Base-by-base conservation (phyloP, 1,140 invertebrate species). In the Cydia strobilella region DNA sequence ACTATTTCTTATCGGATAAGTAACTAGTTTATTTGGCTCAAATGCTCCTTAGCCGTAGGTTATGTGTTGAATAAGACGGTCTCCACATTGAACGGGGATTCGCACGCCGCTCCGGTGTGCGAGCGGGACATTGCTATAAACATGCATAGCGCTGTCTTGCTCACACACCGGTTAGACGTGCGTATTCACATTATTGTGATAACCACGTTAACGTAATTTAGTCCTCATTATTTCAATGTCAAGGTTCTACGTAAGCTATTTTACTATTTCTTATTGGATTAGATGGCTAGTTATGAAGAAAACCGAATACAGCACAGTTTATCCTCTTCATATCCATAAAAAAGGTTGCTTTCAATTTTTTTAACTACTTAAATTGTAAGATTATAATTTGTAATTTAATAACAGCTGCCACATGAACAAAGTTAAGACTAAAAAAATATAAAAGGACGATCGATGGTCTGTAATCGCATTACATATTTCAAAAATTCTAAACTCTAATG, bases 11-110 rank as follows among this genome's bases (percentile, higher is more conserved):
- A 51, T 51, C 0, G 63, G 63, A 12, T 66, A 66, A 35, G 27
- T 66, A 66, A 35, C 63, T 66, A 66, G 13, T 15, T 31, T 35
- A 66, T 66, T 66, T 66, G 63, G 63, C 25, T 66, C 63, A 66
- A 66, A 31, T 3, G 2, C 25, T 66, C 63, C 63, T 66, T 31
- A 66, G 63, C 63, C 63, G 63, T 66, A 66, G 63, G 63, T 66
- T 51, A 6, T 0, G 9, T 18, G 12, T 51, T 18, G 5, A 51
- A 51, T 48, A 2, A 48, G 25, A 27, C 25, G 25, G 25, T 27
- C 25, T 27, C 1, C 25, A 27, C 25, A 27, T 27, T 27, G 25
- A 27, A 27, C 3, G 25, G 25, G 25, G 25, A 27, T 27, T 1
- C 25, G 25, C 25, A 27, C 25, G 25, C 25, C 25, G 25, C 25